These are phyloP conservation scores for Orycteropus afer DNA, from an alignment of 2,113 vertebrate genomes.

Conservation along the genomic window DNA sequence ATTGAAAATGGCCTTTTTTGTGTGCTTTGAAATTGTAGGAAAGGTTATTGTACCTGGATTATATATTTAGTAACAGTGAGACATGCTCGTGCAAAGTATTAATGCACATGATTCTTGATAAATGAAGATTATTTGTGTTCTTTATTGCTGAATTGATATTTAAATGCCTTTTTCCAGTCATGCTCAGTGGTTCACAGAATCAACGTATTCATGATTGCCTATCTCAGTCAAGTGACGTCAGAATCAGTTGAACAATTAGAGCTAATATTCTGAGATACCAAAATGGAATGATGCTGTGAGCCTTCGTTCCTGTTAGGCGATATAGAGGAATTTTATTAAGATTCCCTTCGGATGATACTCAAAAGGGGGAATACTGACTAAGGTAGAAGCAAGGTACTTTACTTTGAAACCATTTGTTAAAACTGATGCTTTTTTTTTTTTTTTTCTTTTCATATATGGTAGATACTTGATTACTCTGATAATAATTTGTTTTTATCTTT, in stretches of 20 bases:
- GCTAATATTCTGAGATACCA: neutral
- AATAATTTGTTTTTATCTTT: conserved; percentile 10
- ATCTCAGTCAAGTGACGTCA: neutral
- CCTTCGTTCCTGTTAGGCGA: neutral
- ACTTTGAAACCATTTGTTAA: neutral
- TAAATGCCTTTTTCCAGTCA: neutral
- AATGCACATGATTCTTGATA: neutral
- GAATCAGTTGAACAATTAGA: neutral
- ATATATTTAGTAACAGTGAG: no score
- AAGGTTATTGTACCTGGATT: neutral
- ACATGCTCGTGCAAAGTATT: neutral
- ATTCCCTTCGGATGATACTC: neutral
- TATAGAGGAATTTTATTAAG: neutral
- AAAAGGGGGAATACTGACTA: neutral
- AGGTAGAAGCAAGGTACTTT: neutral
- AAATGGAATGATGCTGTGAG: neutral
- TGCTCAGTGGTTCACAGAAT: neutral
- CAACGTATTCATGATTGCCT: neutral
- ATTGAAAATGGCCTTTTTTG: neutral
- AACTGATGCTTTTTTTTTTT: neutral
- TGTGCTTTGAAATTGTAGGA: neutral
- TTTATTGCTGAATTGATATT: neutral
- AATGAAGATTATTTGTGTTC: neutral
- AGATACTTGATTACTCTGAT: neutral
- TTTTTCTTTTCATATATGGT: neutral